Conservation (phyloP, 1,140 invertebrate species). For the Drosophila quadrilineata region DNA sequence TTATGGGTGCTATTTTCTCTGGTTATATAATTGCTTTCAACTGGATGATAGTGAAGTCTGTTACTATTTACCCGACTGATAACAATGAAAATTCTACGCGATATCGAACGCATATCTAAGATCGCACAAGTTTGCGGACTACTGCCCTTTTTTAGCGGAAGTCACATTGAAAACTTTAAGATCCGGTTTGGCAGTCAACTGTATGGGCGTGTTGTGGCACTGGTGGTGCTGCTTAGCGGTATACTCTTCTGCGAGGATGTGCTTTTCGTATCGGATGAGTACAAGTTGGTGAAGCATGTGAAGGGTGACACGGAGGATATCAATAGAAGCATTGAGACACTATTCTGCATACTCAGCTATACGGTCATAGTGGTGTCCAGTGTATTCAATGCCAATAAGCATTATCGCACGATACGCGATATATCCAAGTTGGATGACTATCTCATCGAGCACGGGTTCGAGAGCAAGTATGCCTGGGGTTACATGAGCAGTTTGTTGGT, state of each 20-base stretch:
- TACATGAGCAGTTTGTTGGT: slow-evolving; percentile 28
- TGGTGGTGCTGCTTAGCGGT: slow-evolving; percentile 21
- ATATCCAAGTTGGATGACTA: slow-evolving; percentile 50
- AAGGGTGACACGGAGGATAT: slow-evolving; percentile 67
- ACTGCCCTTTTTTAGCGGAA: slow-evolving; percentile 39
- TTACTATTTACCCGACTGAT: too few species aligned
- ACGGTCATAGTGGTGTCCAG: slow-evolving; percentile 51
- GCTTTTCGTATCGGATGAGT: slow-evolving; percentile 39
- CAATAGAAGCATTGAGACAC: slow-evolving; percentile 63
- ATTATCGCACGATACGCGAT: slow-evolving; percentile 53
- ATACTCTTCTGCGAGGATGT: slow-evolving; percentile 44
- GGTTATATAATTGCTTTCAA: too few species aligned
- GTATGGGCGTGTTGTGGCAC: slow-evolving; percentile 36
- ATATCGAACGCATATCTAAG: slow-evolving; percentile 24
- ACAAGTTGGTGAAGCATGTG: slow-evolving; percentile 40
- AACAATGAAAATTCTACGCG: slow-evolving; percentile 50
- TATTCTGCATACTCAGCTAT: slow-evolving; percentile 61
- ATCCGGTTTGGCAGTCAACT: slow-evolving; percentile 19
- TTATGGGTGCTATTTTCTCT: too few species aligned
- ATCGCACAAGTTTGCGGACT: slow-evolving; percentile 42
- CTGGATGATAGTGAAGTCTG: too few species aligned
- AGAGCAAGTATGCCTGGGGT: slow-evolving; percentile 39
- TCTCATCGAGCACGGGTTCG: slow-evolving; percentile 39
- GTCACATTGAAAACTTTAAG: slow-evolving; percentile 32
- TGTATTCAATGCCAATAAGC: slow-evolving; percentile 37